phyloP scores from a whole-genome alignment of 23 tunicate genomes.

The Clavelina lepadiformis region DNA sequence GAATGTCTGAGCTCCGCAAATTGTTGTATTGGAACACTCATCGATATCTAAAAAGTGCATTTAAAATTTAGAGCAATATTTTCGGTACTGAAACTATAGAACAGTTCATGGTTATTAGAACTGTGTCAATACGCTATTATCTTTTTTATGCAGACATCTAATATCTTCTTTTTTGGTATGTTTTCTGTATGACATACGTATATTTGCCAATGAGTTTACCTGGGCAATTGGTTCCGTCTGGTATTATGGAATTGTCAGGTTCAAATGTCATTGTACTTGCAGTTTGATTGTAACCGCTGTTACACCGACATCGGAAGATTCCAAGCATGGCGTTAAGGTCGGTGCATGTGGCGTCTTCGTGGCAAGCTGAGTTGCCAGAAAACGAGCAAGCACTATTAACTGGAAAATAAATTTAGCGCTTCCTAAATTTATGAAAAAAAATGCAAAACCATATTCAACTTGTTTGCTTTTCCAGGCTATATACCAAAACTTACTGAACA shows the following conservation, averaged over 20 bases:
- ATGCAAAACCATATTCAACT: too few species aligned
- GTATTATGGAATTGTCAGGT: conserved; percentile 1
- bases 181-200: too few species aligned
- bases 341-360: conserved; percentile 13
- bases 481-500: neutral
- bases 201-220: conserved; percentile 10
- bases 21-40: conserved; percentile 37
- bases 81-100: neutral
- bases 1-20: conserved; percentile 32
- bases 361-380: conserved; percentile 1
- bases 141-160: too few species aligned
- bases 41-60: conserved; percentile 25
- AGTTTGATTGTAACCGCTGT: conserved; percentile 13
- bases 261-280: conserved; percentile 8
- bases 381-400: conserved; percentile 10
- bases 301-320: conserved; percentile 16
- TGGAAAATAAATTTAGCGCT: conserved; percentile 5
- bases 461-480: neutral
- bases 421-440: too few species aligned
- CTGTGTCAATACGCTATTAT: neutral
- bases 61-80: neutral
- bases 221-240: conserved; percentile 34
- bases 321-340: neutral
- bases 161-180: too few species aligned
- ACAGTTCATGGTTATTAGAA: neutral